Base-by-base conservation (phyloP, 2,797 vertebrate genomes). In the Carapus acus region DNA sequence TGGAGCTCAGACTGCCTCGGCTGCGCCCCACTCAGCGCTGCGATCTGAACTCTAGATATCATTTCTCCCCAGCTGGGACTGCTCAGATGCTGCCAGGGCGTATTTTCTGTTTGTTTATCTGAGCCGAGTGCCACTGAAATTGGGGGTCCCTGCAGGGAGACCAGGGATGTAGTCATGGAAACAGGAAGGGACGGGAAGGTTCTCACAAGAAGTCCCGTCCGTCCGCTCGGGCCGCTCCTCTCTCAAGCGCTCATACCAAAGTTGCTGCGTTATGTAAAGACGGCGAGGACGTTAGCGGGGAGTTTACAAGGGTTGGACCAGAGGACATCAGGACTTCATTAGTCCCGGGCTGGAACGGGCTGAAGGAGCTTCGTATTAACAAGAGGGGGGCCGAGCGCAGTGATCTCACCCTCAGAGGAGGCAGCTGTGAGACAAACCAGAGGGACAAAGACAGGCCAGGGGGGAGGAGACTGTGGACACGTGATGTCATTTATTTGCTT, bases 381-480 rank as follows among this genome's bases (percentile, higher is more conserved):
- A 5, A 33, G 4, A 31, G 45, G 45, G 52, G 36, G 33, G 52
- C 58, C 6, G 6, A 29, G 49, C n/a, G n/a, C 49, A 42, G 48
- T 75, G 65, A 68, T 34, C 58, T 73, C 54, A 62, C 9, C 24
- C 24, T 27, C 24, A 51, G 38, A 43, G 39, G 49, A 18, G 53
- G 67, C 42, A 59, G 41, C 57, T 46, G 23, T 55, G 62, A 70
- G 43, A 73, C 67, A 44, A 69, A 58, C 18, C 60, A 71, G 74
- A 77, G 60, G 24, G 45, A 58, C 38, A 51, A 13, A 57, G 45
- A 67, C 36, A 42, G 43, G 57, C 56, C 50, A 54, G 50, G 75
- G n/a, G n/a, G 86, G 87, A 83, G 86, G 86, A 84, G 86, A 56
- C 38, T 42, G 31, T 24, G 48, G 39, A 45, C 43, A 54, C 22